Evolutionary conservation across 2,888 invertebrate genomes (phyloP), one percentile per base, ranked within the genome.

Genomic region (Papilio demoleus): DNA sequence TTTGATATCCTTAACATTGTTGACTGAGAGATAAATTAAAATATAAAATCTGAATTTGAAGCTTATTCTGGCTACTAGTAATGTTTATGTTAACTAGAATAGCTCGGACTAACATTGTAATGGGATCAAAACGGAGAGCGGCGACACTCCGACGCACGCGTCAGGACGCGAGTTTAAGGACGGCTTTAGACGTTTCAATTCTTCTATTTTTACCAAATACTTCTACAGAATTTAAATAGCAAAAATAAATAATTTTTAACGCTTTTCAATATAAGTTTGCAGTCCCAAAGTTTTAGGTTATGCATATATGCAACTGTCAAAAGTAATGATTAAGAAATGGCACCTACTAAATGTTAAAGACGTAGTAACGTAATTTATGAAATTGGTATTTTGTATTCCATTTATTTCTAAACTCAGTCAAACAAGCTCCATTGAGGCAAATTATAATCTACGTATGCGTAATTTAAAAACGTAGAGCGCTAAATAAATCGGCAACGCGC

Each of bases 401-500:
- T n/a, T n/a, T n/a, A n/a, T 14, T 42, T 27, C n/a, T 27, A n/a
- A 42, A 61, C 3, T 8, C 6, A 27, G 40, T 61, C 62, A 31
- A 19, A 17, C 12, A 61, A 45, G 47, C 22, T 62, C 56, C 67
- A 62, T 62, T 62, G 62, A 62, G 62, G 6, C 14, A 40, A 19
- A 61, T 50, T 31, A 36, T n/a, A n/a, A 31, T 4, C 31, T 67
- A 67, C 27, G 47, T 36, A 22, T 24, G 31, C 19, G 17, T 38
- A 47, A 14, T 68, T 42, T 58, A 27, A 63, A 59, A 64, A 68
- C n/a, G 24, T 38, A 59, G 65, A 27, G 19, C 38, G 65, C 65
- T 65, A 69, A 65, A 65, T 69, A 53, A 50, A 61, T 61, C 65
- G 53, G 17, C 31, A 53, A 31, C 24, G 59, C 45, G 22, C 56